Evolutionary conservation across 2,888 invertebrate species (phyloP), one percentile per base, ranked within the genome.

Genomic region (Dinocampus coccinellae): DNA sequence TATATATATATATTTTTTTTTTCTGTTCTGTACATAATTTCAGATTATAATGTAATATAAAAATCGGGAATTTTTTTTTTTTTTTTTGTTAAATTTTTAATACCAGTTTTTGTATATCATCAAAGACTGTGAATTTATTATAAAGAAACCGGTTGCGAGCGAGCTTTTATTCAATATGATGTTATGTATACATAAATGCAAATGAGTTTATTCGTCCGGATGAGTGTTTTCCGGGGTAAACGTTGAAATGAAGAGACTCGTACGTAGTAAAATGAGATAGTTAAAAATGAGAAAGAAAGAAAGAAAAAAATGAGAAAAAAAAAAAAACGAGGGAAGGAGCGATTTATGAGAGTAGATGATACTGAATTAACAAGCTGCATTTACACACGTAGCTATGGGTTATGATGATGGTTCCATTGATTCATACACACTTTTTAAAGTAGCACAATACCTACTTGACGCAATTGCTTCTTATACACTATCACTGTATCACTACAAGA

Each of bases 201-300:
- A 66, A 66, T 57, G 66, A 66, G 66, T 66, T 57, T 66, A 66
- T 57, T 66, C 55, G 55, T 66, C 57, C 26, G 57, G 66, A 66
- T 66, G 57, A 55, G 36, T 39, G 55, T 39, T 66, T 66, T 66
- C 66, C 66, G 66, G 57, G 47, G 36, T 39, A 66, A 24, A 66
- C 42, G 47, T 47, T 47, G 24, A 39, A 66, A 57, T 57, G 55
- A 55, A n/a, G n/a, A n/a, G n/a, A n/a, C n/a, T 26, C 55, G 36
- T 47, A 47, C 16, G 16, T 47, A 47, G 47, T 47, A 47, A 47
- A n/a, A n/a, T n/a, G n/a, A n/a, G n/a, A n/a, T n/a, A n/a, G n/a
- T n/a, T n/a, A n/a, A n/a, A n/a, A n/a, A n/a, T n/a, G 39, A 39
- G 39, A 47, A 47, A 47, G 16, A 47, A n/a, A 47, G 16, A n/a